Percentiles rank a stretch among this genome's conserved stretches.
Evolutionary conservation across 1,140 invertebrate species (phyloP).

Genomic region (Agrilus planipennis): DNA sequence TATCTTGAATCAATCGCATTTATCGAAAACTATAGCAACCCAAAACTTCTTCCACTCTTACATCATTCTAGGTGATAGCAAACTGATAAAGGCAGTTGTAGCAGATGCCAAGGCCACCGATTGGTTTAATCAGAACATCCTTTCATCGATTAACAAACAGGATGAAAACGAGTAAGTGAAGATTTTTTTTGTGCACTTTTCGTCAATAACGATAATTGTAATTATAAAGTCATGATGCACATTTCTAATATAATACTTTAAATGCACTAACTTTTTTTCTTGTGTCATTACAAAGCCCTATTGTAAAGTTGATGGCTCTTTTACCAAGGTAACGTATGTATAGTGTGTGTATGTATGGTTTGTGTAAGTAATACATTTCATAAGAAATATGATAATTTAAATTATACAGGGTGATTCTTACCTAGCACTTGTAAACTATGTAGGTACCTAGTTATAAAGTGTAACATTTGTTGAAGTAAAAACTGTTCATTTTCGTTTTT

Average conservation of each 20-base stretch:
- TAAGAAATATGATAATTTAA: too few relatives aligned
- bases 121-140: conserved; percentile 66
- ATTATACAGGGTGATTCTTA: too few relatives aligned
- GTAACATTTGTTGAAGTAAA: too few relatives aligned
- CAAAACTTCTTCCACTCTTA: background rate
- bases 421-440: too few relatives aligned
- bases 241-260: conserved; percentile 5
- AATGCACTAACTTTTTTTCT: conserved; percentile 12
- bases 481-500: too few relatives aligned
- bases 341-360: too few relatives aligned
- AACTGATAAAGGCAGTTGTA: conserved; percentile 68
- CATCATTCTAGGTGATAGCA: conserved; percentile 50
- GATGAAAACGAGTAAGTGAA: conserved; percentile 56
- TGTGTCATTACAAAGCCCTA: conserved; percentile 45
- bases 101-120: conserved; percentile 79
- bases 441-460: too few relatives aligned
- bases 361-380: too few relatives aligned
- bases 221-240: background rate
- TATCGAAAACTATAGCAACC: too few relatives aligned
- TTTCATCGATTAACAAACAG: conserved; percentile 42
- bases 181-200: background rate
- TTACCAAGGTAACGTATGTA: conserved; percentile 68
- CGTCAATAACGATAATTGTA: too few relatives aligned
- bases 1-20: too few relatives aligned
- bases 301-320: conserved; percentile 69